Evolutionary conservation across 2,113 vertebrate genomes (phyloP), one percentile per base, ranked within the genome.

Genomic region (Casuarius casuarius): DNA sequence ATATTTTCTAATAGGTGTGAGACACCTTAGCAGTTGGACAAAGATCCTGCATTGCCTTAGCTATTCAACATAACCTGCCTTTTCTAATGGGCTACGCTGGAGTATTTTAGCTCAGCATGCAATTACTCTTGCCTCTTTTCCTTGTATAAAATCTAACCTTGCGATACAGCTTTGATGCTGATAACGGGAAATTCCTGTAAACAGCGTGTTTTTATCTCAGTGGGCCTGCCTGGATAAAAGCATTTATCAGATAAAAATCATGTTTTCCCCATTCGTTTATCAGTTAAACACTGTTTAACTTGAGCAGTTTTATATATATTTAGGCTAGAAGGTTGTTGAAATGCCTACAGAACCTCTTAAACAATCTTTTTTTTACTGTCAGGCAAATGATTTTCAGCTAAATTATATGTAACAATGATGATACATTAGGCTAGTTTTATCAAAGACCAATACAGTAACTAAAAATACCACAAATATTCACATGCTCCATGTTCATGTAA

Each of bases 381-480:
- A 91, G 71, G 77, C 49, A 95, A 90, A 84, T 44, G 42, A 68
- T 84, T 85, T 92, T 95, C 78, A 86, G 67, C 38, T 88, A 89
- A 73, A 92, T 95, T 87, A 80, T 77, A 74, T 49, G 66, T 72
- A 96, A 85, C 22, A 88, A 70, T 17, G 61, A 28, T 48, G 65
- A 28, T 52, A 91, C 46, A 66, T 73, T 79, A 84, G 59, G 84
- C 54, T 95, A 35, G 63, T 91, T 97, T 95, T 97, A 91, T 65
- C 63, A 87, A 91, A 91, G 78, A 95, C 83, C 63, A 59, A 89
- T 88, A 76, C 21, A 89, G 67, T 70, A 71, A 54, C 92, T 92
- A 94, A 94, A 96, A 96, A 92, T 92, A 90, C 6, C 28, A 90
- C 49, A 54, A 74, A 94, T 91, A 90, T 90, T 92, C 91, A 81